phyloP scores from a whole-genome alignment of 2,113 vertebrate species.

The Aptenodytes forsteri region DNA sequence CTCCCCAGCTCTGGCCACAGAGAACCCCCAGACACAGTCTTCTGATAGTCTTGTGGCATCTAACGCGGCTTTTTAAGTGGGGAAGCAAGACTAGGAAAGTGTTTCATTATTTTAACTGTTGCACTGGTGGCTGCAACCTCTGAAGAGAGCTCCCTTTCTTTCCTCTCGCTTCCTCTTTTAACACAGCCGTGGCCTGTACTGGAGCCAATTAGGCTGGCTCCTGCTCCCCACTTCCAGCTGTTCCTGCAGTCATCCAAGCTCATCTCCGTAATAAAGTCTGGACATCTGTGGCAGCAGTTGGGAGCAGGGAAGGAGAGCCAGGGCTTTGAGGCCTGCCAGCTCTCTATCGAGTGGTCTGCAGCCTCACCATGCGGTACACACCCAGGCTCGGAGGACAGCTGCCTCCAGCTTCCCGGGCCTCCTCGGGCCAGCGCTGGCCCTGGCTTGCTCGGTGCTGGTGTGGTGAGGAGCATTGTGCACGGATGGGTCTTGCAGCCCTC shows the following conservation, averaged over 20 bases:
- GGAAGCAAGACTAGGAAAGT: background rate
- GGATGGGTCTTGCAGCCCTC: fast-evolving
- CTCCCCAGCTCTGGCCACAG: background rate
- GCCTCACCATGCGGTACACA: fast-evolving
- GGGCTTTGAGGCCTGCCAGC: background rate
- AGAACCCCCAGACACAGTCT: background rate
- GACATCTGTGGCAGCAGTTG: slow-evolving; percentile 1
- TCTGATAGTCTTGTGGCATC: background rate
- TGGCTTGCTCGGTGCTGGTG: background rate
- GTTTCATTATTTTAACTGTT: background rate
- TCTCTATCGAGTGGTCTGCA: background rate
- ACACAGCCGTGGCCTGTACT: background rate
- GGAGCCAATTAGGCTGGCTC: background rate
- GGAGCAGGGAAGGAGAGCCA: background rate
- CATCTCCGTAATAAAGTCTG: background rate
- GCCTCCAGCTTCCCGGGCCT: background rate
- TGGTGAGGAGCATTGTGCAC: fast-evolving
- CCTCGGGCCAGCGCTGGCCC: fast-evolving
- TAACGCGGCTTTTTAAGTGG: background rate
- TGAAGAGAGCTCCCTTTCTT: background rate
- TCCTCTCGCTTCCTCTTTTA: background rate
- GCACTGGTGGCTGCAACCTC: background rate
- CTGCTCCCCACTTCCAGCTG: slow-evolving; percentile 1
- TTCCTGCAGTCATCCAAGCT: background rate
- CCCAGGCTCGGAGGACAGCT: fast-evolving